Evolutionary conservation across 2,888 invertebrate species (phyloP), one percentile per base, ranked within the genome.

Genomic region (Isotomurus palustris): DNA sequence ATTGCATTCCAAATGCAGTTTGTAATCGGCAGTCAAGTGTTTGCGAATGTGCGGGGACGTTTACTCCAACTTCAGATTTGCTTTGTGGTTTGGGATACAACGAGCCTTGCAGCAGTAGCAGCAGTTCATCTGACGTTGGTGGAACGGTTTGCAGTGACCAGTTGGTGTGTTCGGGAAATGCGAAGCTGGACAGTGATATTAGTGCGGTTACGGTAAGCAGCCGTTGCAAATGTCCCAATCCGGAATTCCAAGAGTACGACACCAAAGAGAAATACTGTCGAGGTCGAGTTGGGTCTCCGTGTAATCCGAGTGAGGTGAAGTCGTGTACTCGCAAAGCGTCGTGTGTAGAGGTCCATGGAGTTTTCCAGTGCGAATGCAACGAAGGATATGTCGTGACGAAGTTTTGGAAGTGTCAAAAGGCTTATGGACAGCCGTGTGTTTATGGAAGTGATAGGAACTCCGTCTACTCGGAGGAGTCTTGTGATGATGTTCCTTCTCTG

Each of bases 11-110:
- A 19, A 47, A 47, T 22, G 47, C 47, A 4, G n/a, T n/a, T 8
- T 47, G 47, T 19, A 28, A 29, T 17, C 5, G 21, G 19, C 6
- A 24, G 6, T 22, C 19, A 5, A 8, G 24, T 44, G 8, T 17
- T 28, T 47, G 47, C 19, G 6, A 40, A 6, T 40, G 40, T 17
- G 19, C 6, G 4, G 4, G 8, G 10, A 14, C n/a, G 8, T 28
- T 6, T n/a, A 22, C 27, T 4, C 14, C 14, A 28, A 47, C 47
- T 6, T 47, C 47, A 6, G 8, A 27, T 4, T 6, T n/a, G 4
- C 17, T 47, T 47, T 47, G 47, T 17, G 47, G 28, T n/a, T 8
- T 47, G 4, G 28, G 47, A n/a, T 29, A 47, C 19, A 29, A 24
- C 4, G 17, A 8, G 8, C 6, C 22, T 28, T 47, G 47, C 19